Base-by-base conservation (phyloP, 2,888 invertebrate genomes). In the Metalampra italica region DNA sequence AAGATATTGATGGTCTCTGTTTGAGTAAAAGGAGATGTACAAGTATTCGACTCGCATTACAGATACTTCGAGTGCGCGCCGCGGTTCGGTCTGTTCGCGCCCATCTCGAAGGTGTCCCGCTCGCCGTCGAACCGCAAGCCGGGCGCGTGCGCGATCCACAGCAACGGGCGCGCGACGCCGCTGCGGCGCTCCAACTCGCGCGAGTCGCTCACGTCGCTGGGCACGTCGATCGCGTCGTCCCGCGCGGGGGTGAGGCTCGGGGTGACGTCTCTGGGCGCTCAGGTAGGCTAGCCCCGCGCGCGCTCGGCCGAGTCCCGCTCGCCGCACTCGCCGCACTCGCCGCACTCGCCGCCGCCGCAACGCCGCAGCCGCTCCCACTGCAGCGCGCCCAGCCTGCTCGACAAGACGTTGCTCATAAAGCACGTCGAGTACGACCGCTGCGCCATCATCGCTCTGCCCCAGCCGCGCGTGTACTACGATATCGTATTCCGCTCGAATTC, bases 1-100 rank as follows among this genome's bases (percentile, higher is more conserved):
- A 22, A 22, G 22, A 22, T 22, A 3, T 22, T 3, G 22, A 22
- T 22, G 5, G 22, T 22, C 3, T 22, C 5, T 22, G 22, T 22
- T 22, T 22, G 22, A 22, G 22, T 22, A 3, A 22, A 3, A 3
- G 22, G 5, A 5, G 22, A 22, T 22, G 5, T 3, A 22, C 22
- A 22, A 22, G 29, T 36, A 36, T 51, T 55, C 51, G 29, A 50
- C 45, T 44, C 47, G 40, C 49, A 46, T 86, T 87, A 36, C 83
- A 97, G 98, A 87, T 99, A 99, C 90, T 99, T 99, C 88, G 94
- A 95, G 60, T 99, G 98, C 81, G 92, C 93, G 56, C 94, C 96
- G 37, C 94, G 95, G 72, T 96, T 94, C 84, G 99, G 99, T 1
- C 91, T 99, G 53, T 99, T 99, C 86, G 97, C 98, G 22, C 98